These are phyloP conservation scores for Hermatobates lingyangjiaoensis DNA, from an alignment of 1,140 invertebrate species.

Conservation along the genomic window DNA sequence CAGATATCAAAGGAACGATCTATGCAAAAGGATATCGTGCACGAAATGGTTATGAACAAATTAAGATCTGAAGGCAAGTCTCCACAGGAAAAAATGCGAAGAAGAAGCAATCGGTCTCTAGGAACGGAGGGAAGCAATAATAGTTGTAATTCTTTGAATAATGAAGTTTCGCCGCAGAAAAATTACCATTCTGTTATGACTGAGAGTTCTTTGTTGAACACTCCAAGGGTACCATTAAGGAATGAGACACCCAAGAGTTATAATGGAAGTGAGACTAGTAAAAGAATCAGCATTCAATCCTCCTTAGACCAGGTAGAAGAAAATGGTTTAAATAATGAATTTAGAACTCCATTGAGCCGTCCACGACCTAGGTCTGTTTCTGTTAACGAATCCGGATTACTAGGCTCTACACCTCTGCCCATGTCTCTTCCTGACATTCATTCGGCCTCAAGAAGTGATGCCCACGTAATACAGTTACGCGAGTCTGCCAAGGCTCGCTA, in stretches of 20 bases:
- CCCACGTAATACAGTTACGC: conserved; percentile 34
- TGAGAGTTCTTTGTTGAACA: not conserved
- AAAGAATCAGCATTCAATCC: not conserved
- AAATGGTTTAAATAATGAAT: too few species aligned
- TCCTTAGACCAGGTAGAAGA: too few species aligned
- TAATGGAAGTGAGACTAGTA: not conserved
- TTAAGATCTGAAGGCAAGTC: conserved; percentile 44
- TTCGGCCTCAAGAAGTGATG: conserved; percentile 25
- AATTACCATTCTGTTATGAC: not conserved
- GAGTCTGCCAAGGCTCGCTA: conserved; percentile 40
- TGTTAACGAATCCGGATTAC: conserved; percentile 2
- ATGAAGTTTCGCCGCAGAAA: not conserved
- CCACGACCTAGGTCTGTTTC: conserved; percentile 16
- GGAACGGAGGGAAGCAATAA: conserved; percentile 8
- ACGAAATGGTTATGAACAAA: conserved; percentile 60
- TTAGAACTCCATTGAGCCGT: conserved; percentile 9
- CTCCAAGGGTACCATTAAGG: not conserved
- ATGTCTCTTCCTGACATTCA: conserved; percentile 22
- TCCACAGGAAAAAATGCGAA: conserved; percentile 34
- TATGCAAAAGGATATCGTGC: conserved; percentile 48
- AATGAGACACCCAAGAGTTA: not conserved
- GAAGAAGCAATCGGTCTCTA: not conserved
- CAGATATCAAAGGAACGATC: conserved; percentile 42
- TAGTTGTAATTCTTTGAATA: not conserved
- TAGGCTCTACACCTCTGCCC: conserved; percentile 18